Percentiles rank a stretch among this genome's conserved stretches.
These are phyloP conservation scores for Hoplostethus atlanticus DNA, from an alignment of 2,797 vertebrate genomes.

Conservation along the genomic window DNA sequence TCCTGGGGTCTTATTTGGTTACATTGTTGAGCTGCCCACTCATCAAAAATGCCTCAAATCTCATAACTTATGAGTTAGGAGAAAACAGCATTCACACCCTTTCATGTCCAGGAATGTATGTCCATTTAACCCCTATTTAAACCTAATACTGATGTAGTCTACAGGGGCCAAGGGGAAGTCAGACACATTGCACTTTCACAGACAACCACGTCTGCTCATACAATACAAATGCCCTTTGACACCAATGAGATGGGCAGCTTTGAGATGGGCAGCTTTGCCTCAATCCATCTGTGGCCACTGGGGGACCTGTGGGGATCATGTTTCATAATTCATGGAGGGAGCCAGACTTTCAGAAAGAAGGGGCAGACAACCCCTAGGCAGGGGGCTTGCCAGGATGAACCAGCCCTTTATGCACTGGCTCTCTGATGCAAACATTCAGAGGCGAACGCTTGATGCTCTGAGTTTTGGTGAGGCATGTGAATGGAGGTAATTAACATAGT, in stretches of 20 bases:
- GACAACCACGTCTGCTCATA: constrained; percentile 66
- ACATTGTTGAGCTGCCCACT: background rate
- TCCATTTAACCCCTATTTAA: constrained; percentile 45
- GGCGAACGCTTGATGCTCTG: constrained; percentile 51
- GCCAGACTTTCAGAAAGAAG: constrained; percentile 74
- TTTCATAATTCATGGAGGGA: constrained; percentile 86
- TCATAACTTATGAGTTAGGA: background rate
- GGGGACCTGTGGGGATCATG: constrained; percentile 73
- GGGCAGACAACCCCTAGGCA: constrained; percentile 58
- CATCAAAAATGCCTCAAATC: background rate
- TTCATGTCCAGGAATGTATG: constrained; percentile 50
- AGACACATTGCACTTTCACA: constrained; percentile 45
- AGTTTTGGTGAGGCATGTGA: constrained; percentile 44
- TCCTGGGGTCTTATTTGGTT: too few species aligned
- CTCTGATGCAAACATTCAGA: constrained; percentile 46
- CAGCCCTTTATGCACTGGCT: constrained; percentile 73
- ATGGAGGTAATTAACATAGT: constrained; percentile 60
- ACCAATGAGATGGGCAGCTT: constrained; percentile 23
- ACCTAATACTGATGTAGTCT: constrained; percentile 42
- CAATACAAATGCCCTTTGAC: constrained; percentile 61
- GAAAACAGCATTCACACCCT: constrained; percentile 46
- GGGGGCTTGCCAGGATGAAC: constrained; percentile 54
- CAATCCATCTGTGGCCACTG: constrained; percentile 70
- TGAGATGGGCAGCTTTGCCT: constrained; percentile 62
- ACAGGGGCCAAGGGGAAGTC: constrained; percentile 43